phyloP scores from a whole-genome alignment of 1,140 invertebrate genomes.

The Tetramorium alpestre region DNA sequence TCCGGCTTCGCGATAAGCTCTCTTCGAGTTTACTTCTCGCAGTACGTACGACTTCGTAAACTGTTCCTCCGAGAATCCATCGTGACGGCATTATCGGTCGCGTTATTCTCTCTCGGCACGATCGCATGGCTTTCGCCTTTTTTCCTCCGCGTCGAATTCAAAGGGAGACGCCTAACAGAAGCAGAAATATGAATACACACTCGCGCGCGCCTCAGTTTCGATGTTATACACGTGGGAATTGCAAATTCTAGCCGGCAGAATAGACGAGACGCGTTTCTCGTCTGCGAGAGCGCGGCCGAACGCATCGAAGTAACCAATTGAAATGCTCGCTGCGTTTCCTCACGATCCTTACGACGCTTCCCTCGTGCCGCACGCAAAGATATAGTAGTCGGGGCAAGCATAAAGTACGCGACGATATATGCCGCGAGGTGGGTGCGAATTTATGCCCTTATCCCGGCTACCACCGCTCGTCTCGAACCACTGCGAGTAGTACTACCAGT shows the following conservation, averaged over 20 bases:
- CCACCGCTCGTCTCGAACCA: conserved; percentile 20
- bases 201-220: conserved; percentile 35
- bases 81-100: conserved; percentile 4
- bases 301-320: conserved; percentile 74
- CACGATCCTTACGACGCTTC: conserved; percentile 57
- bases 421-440: conserved; percentile 60
- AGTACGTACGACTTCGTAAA: conserved; percentile 42
- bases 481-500: conserved; percentile 1
- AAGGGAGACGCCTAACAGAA: conserved; percentile 29
- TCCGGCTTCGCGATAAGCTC: conserved; percentile 26
- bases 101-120: conserved; percentile 34
- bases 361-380: conserved; percentile 42
- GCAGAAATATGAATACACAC: conserved; percentile 44
- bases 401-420: conserved; percentile 72
- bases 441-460: conserved; percentile 71
- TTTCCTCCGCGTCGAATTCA: conserved; percentile 22
- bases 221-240: conserved; percentile 74
- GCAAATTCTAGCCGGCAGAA: conserved; percentile 75
- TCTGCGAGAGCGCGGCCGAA: conserved; percentile 60
- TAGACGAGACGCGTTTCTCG: conserved; percentile 43
- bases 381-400: conserved; percentile 60
- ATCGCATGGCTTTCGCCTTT: not conserved
- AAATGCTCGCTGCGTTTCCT: conserved; percentile 72
- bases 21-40: conserved; percentile 26
- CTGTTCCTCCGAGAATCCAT: conserved; percentile 56